These are phyloP conservation scores for Hemistola chrysoprasaria DNA, from an alignment of 2,888 invertebrate genomes.

Conservation along the genomic window DNA sequence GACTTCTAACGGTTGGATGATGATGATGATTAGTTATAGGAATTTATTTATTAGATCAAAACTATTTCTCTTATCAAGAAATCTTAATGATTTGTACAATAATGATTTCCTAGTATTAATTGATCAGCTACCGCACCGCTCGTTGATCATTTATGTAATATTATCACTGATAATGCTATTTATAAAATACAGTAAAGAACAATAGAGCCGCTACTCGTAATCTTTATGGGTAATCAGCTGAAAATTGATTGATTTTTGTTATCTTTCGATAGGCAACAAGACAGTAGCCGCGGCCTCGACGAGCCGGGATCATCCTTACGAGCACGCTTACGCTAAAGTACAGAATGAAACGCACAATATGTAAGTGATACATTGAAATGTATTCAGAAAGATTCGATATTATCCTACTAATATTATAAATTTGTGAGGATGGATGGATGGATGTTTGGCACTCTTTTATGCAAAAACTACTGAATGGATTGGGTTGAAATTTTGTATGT, in stretches of 20 bases:
- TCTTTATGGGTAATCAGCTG: slow-evolving; percentile 24
- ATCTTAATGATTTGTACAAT: neutral
- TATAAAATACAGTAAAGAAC: slow-evolving; percentile 16
- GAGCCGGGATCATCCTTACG: slow-evolving; percentile 84
- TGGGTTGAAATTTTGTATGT: too few species aligned
- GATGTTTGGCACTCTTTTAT: too few species aligned
- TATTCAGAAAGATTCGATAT: too few species aligned
- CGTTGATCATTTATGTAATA: slow-evolving; percentile 31
- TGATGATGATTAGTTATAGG: too few species aligned
- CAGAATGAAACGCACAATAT: slow-evolving; percentile 78
- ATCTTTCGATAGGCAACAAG: slow-evolving; percentile 52
- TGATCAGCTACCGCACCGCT: slow-evolving; percentile 31
- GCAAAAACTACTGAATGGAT: too few species aligned
- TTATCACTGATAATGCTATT: slow-evolving; percentile 27
- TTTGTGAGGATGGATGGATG: too few species aligned
- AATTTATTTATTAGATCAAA: slow-evolving; percentile 5
- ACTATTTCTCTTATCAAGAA: neutral
- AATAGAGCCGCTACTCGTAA: slow-evolving; percentile 41
- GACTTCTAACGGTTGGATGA: too few species aligned
- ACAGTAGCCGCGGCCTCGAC: slow-evolving; percentile 55
- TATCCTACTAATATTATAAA: too few species aligned
- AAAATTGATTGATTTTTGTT: slow-evolving; percentile 13
- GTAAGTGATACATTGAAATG: slow-evolving; percentile 41
- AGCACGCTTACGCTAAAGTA: slow-evolving; percentile 89
- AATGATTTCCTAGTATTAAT: slow-evolving; percentile 12